Percentiles rank a stretch among this genome's conserved stretches.
Conservation (phyloP, 1,140 invertebrate genomes). For the Drosophila ohnishii region DNA sequence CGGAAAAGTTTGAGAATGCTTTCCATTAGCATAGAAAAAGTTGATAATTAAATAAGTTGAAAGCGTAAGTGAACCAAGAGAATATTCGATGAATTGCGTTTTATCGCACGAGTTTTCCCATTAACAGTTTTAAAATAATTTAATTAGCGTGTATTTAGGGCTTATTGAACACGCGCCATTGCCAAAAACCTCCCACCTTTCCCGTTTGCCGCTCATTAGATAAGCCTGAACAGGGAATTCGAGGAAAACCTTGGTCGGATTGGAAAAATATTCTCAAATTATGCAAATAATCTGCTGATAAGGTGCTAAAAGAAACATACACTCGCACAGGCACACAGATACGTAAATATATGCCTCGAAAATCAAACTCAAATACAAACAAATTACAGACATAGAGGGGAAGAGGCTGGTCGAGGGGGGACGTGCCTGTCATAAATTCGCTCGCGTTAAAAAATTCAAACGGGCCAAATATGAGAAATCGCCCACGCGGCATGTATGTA, state of each 20-base stretch:
- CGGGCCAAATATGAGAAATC: constrained; percentile 58
- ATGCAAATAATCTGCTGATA: constrained; percentile 69
- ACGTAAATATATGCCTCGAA: not conserved
- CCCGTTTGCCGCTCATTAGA: constrained; percentile 8
- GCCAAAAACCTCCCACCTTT: not conserved
- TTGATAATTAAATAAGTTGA: constrained; percentile 49
- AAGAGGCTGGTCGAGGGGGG: not conserved
- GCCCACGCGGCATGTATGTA: constrained; percentile 52
- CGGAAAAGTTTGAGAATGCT: constrained; percentile 18
- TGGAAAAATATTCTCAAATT: constrained; percentile 41
- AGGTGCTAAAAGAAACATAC: constrained; percentile 55
- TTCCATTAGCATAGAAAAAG: constrained; percentile 33
- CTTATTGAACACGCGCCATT: constrained; percentile 15
- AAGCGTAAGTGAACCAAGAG: constrained; percentile 14
- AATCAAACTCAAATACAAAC: constrained; percentile 49
- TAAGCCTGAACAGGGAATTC: constrained; percentile 28
- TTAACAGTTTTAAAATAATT: constrained; percentile 34
- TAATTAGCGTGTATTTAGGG: constrained; percentile 22
- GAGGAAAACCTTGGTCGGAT: constrained; percentile 21
- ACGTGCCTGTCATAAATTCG: constrained; percentile 59
- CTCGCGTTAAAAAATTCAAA: constrained; percentile 55
- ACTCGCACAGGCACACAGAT: not conserved
- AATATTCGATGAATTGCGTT: constrained; percentile 18
- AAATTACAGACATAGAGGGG: constrained; percentile 20
- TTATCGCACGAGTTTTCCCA: constrained; percentile 25